Evolutionary conservation across 2,113 vertebrate species (phyloP), one percentile per base, ranked within the genome.

Genomic region (Tursiops truncatus): DNA sequence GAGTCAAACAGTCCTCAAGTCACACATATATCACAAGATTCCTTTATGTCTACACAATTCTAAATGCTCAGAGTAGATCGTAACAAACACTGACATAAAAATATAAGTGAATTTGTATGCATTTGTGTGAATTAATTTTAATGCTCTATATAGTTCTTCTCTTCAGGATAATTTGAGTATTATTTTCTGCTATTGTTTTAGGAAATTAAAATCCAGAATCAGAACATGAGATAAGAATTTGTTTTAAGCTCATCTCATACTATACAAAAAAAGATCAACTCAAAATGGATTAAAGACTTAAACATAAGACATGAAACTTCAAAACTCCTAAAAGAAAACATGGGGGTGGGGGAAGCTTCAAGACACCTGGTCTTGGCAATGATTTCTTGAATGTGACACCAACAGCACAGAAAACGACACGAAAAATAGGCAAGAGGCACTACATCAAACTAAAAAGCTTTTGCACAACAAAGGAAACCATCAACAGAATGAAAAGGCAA

Each of bases 101-200:
- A 63, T 84, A 33, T 23, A 81, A 89, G 38, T 85, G 31, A 77
- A 58, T 60, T 62, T 89, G 10, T 44, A 65, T 23, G 17, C 17
- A 36, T 25, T n/a, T 65, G 10, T 60, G 38, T 68, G 5, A 68
- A 91, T 38, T 74, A 13, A 77, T 65, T 60, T 93, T 58, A 65
- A 23, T 14, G 9, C 38, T 74, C n/a, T 77, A 20, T 71, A 6
- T 36, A 60, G 82, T 73, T 95, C 13, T 92, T 89, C 18, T 87
- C 28, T 87, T 86, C 6, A 44, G 76, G 36, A 87, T 87, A 70
- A 94, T 95, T 77, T 95, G 9, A 87, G 18, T n/a, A 63, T 85
- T 10, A 62, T 90, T 86, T 83, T 82, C 17, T 93, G 33, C 31
- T 74, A 53, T 6, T 89, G 18, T 83, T 94, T 95, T 36, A 87